These are phyloP conservation scores for Megathymus violae DNA, from an alignment of 1,140 invertebrate genomes.

Conservation along the genomic window DNA sequence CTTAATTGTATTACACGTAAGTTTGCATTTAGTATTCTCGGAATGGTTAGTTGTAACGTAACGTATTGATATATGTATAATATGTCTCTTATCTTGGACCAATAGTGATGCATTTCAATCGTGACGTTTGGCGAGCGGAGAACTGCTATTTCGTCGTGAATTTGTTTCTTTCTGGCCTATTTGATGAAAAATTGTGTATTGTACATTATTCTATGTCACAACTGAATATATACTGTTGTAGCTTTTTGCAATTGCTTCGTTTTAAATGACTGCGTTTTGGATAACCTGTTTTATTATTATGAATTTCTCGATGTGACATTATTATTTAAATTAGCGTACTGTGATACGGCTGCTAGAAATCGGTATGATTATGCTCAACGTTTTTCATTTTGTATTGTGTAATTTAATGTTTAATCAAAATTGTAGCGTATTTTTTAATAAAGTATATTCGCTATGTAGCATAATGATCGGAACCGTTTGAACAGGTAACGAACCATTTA, in stretches of 20 bases:
- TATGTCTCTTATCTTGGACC: slow-evolving; percentile 51
- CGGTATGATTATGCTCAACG: slow-evolving; percentile 72
- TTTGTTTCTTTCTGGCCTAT: slow-evolving; percentile 54
- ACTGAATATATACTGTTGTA: slow-evolving; percentile 18
- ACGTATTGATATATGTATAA: too few species aligned
- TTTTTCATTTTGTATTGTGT: slow-evolving; percentile 52
- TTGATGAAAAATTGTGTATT: slow-evolving; percentile 41
- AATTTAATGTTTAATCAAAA: slow-evolving; percentile 57
- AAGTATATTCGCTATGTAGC: slow-evolving; percentile 46
- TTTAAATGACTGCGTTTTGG: slow-evolving; percentile 13
- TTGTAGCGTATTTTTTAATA: slow-evolving; percentile 57
- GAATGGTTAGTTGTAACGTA: slow-evolving; percentile 12
- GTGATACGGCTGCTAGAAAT: slow-evolving; percentile 73
- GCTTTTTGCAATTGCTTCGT: slow-evolving; percentile 13
- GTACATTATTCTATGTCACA: slow-evolving; percentile 46
- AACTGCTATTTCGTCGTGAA: too few species aligned
- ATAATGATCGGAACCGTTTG: slow-evolving; percentile 45
- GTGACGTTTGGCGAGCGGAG: slow-evolving; percentile 26
- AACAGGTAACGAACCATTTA: slow-evolving; percentile 31
- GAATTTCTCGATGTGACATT: slow-evolving; percentile 42
- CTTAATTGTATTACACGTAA: slow-evolving; percentile 40
- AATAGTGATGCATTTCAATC: slow-evolving; percentile 48
- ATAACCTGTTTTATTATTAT: slow-evolving; percentile 33
- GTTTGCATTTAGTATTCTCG: slow-evolving; percentile 43
- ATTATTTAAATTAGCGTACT: slow-evolving; percentile 74